Base-by-base conservation (phyloP, 2,888 invertebrate species). In the Eilema griseolum region DNA sequence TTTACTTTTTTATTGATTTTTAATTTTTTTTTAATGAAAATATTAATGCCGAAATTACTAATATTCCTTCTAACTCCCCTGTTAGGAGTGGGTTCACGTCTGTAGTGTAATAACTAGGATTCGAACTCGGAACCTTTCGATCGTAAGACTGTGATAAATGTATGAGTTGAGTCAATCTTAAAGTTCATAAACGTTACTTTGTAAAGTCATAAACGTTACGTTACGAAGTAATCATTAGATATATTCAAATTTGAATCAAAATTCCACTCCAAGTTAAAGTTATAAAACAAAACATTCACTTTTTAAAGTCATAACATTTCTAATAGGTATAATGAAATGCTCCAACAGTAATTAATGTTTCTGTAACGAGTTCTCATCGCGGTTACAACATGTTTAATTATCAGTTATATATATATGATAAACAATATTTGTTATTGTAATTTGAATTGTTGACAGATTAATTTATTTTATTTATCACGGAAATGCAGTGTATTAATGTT, bases 301-400 rank as follows among this genome's bases (percentile, higher is more conserved):
- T 52, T 28, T 52, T 71, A 64, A 56, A 63, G 68, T 73, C 74
- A 72, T 73, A 82, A 78, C 72, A 75, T 52, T 52, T n/a, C 7
- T 52, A 77, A 76, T 61, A n/a, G n/a, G n/a, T n/a, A 66, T 75
- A 81, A 80, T 75, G 79, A 69, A 79, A 78, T 74, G 74, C 74
- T 72, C 67, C 28, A 5, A 61, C 69, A 57, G 52, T 73, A 73
- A 84, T 83, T 80, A 84, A 84, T 80, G 76, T 67, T 74, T 78
- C 74, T 73, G 76, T 84, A 86, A 82, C 86, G 84, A 85, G 80
- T 76, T 72, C 80, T 79, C 79, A 74, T 75, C 68, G 74, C 67
- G 74, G 76, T 84, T 85, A 79, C 86, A 80, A 80, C 84, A 85
- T 73, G 72, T 79, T 80, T 86, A 85, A 86, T 86, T 85, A 79